These are phyloP conservation scores for Protobothrops mucrosquamatus DNA, from an alignment of 2,113 vertebrate species.

Conservation along the genomic window DNA sequence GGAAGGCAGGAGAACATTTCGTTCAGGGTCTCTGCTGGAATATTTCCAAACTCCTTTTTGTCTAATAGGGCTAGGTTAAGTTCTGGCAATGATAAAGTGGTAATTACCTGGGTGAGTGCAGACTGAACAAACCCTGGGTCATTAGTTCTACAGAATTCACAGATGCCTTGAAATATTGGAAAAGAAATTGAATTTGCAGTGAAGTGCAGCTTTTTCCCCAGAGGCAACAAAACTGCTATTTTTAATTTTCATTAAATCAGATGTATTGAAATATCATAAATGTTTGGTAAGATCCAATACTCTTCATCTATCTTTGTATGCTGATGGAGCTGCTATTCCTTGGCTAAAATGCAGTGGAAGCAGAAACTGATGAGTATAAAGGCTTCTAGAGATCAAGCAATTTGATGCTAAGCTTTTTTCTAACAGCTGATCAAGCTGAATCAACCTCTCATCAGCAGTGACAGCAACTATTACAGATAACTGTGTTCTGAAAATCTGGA, in stretches of 20 bases:
- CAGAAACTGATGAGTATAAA: neutral
- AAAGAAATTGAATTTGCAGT: conserved; percentile 26
- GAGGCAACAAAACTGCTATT: conserved; percentile 26
- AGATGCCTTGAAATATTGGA: conserved; percentile 25
- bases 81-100: conserved; percentile 20
- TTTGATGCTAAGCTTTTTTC: neutral
- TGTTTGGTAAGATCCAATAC: neutral
- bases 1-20: neutral
- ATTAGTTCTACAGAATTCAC: conserved; percentile 16
- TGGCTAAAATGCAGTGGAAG: neutral
- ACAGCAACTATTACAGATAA: neutral
- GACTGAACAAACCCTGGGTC: neutral
- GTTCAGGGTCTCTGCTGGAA: neutral
- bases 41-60: conserved; percentile 19
- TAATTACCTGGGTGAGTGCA: conserved; percentile 3
- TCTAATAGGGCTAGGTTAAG: conserved; percentile 1
- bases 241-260: conserved; percentile 25
- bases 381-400: neutral
- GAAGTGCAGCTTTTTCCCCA: conserved; percentile 25
- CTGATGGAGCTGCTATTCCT: neutral
- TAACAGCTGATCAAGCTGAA: neutral
- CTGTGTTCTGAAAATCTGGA: neutral
- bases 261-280: conserved; percentile 16
- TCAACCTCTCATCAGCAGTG: neutral
- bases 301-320: neutral